These are phyloP conservation scores for Ophion slaviceki DNA, from an alignment of 2,888 invertebrate species.

Conservation along the genomic window DNA sequence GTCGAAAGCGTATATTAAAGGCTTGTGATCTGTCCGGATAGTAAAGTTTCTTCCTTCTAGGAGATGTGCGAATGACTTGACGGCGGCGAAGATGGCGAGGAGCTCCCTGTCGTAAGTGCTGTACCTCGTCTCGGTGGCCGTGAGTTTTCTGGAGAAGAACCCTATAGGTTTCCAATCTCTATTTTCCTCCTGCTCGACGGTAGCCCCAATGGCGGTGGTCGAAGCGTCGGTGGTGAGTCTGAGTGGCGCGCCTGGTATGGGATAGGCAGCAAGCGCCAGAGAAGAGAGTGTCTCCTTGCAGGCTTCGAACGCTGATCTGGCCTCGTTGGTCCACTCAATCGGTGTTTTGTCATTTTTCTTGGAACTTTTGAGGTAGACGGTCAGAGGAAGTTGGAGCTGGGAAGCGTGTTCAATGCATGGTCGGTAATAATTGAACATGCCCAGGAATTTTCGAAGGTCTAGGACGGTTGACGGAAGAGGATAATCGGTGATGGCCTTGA, in stretches of 20 bases:
- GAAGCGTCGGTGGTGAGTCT: slow-evolving; percentile 25
- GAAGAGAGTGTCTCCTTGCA: slow-evolving; percentile 42
- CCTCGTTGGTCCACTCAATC: background rate
- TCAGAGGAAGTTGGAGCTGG: slow-evolving; percentile 35
- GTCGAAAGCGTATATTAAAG: slow-evolving; percentile 24
- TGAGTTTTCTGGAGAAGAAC: slow-evolving; percentile 11
- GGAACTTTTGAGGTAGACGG: slow-evolving; percentile 27
- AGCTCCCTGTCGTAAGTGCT: slow-evolving; percentile 64
- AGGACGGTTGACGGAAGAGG: background rate
- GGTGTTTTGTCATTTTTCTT: slow-evolving; percentile 50
- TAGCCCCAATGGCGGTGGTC: slow-evolving; percentile 1
- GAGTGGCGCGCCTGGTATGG: slow-evolving; percentile 23
- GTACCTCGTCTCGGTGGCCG: background rate
- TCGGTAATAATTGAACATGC: slow-evolving; percentile 55
- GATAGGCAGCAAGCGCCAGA: slow-evolving; percentile 19
- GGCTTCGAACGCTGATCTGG: slow-evolving; percentile 7
- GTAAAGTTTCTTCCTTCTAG: slow-evolving; percentile 24
- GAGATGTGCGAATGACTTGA: slow-evolving; percentile 48
- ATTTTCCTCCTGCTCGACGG: slow-evolving; percentile 6
- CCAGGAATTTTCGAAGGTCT: slow-evolving; percentile 44
- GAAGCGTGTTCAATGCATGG: slow-evolving; percentile 37
- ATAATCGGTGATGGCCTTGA: slow-evolving; percentile 36
- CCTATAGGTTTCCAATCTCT: slow-evolving; percentile 10
- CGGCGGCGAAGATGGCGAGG: slow-evolving; percentile 39
- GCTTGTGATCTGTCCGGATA: slow-evolving; percentile 42